These are phyloP conservation scores for Suricata suricatta DNA, from an alignment of 2,113 vertebrate species.

Conservation along the genomic window DNA sequence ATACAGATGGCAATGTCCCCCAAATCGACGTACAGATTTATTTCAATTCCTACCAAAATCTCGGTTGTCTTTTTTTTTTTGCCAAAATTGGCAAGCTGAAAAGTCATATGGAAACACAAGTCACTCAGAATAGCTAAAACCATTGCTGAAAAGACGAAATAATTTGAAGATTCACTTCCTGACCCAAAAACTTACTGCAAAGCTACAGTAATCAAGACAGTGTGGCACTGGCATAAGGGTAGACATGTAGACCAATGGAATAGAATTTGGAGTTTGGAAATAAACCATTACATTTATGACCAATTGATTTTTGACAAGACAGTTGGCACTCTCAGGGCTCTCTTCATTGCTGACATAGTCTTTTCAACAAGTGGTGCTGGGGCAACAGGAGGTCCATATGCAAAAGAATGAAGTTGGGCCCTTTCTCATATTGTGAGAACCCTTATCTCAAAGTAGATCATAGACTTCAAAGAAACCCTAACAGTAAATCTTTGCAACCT, in stretches of 20 bases:
- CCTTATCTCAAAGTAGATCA: neutral
- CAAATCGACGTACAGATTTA: neutral
- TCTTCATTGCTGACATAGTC: neutral
- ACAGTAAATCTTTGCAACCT: neutral
- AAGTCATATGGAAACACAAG: neutral
- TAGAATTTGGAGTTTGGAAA: neutral
- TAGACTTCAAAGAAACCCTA: neutral
- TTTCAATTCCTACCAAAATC: neutral
- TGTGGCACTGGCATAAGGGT: neutral
- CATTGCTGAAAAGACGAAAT: neutral
- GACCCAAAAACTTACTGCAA: neutral
- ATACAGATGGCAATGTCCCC: neutral
- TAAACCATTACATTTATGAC: neutral
- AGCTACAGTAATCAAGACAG: neutral
- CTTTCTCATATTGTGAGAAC: neutral
- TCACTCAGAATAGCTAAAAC: neutral
- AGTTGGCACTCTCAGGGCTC: neutral
- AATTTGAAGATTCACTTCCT: neutral
- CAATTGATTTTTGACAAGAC: neutral
- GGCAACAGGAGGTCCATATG: neutral
- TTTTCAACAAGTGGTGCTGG: neutral
- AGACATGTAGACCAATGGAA: neutral
- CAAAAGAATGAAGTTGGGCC: neutral
- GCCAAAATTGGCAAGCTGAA: neutral
- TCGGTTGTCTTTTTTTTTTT: neutral